phyloP scores from a whole-genome alignment of 2,797 vertebrate species.

The Lithobates sylvaticus region DNA sequence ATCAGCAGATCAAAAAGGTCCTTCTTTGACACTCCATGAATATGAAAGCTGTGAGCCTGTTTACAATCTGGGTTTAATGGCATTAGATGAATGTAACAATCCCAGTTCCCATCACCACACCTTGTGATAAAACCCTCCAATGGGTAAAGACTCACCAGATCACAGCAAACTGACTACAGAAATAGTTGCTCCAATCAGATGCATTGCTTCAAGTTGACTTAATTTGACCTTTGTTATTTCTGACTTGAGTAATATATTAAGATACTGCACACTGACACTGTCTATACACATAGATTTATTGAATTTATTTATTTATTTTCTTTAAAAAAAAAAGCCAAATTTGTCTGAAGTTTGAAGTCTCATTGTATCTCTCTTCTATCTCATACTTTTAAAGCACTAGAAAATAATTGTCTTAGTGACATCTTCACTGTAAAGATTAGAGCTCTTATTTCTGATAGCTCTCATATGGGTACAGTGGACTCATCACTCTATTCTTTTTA shows the following conservation, averaged over 20 bases:
- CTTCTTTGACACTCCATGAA: too few relatives aligned
- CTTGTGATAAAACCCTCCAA: too few relatives aligned
- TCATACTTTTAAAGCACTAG: constrained; percentile 34
- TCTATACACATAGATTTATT: not conserved
- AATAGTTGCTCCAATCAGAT: not conserved
- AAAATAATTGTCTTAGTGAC: constrained; percentile 22
- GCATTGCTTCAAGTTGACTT: not conserved
- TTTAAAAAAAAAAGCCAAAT: not conserved
- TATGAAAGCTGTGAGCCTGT: too few relatives aligned
- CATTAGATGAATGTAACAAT: too few relatives aligned
- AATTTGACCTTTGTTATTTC: not conserved
- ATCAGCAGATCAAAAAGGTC: too few relatives aligned
- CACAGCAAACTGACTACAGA: too few relatives aligned
- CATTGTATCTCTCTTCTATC: not conserved
- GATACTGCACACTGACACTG: not conserved
- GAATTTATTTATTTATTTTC: not conserved
- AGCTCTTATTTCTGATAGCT: constrained; percentile 24
- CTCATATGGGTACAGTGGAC: constrained; percentile 25
- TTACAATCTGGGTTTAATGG: too few relatives aligned
- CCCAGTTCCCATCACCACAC: too few relatives aligned
- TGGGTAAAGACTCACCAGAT: too few relatives aligned
- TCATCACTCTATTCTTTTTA: constrained; percentile 41
- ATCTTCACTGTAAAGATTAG: constrained; percentile 21
- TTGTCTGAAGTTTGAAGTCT: not conserved
- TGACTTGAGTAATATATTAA: not conserved